Evolutionary conservation across 1,140 invertebrate genomes (phyloP).

Genomic region (Drosophila subpulchrella): DNA sequence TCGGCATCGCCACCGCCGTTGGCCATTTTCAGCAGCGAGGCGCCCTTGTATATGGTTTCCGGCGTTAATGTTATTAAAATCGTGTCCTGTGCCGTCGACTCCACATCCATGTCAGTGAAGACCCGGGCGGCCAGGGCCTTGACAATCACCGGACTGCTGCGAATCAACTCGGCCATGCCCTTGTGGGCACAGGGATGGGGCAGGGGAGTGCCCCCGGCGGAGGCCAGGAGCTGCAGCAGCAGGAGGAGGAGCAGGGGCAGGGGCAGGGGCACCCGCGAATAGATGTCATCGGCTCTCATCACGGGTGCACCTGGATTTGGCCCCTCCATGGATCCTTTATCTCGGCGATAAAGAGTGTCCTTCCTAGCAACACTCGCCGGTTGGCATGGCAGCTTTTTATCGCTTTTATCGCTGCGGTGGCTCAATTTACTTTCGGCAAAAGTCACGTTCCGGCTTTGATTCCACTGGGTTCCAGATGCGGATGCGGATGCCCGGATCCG

Average conservation of each 20-base stretch:
- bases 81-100: conserved; percentile 19
- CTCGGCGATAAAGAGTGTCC: conserved; percentile 55
- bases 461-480: conserved; percentile 35
- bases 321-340: conserved; percentile 55
- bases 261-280: conserved; percentile 14
- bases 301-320: conserved; percentile 20
- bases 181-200: conserved; percentile 72
- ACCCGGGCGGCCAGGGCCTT: conserved; percentile 78
- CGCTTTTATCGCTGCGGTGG: conserved; percentile 62
- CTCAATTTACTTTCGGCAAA: conserved; percentile 70
- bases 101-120: conserved; percentile 57
- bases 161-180: conserved; percentile 78
- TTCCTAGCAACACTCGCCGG: conserved; percentile 51
- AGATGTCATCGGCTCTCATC: conserved; percentile 38
- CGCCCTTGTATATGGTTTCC: conserved; percentile 84
- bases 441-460: conserved; percentile 74
- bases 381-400: conserved; percentile 62
- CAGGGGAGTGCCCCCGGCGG: conserved; percentile 24
- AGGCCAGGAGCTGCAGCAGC: conserved; percentile 30
- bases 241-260: conserved; percentile 28
- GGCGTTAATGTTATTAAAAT: conserved; percentile 84
- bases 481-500: background rate
- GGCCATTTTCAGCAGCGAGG: conserved; percentile 76
- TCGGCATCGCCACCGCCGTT: conserved; percentile 33
- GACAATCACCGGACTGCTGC: conserved; percentile 80